A percentile compares a stretch with the other conserved stretches of the same genome.
phyloP scores from a whole-genome alignment of 2,888 invertebrate genomes.

The Gnatocerus cornutus region DNA sequence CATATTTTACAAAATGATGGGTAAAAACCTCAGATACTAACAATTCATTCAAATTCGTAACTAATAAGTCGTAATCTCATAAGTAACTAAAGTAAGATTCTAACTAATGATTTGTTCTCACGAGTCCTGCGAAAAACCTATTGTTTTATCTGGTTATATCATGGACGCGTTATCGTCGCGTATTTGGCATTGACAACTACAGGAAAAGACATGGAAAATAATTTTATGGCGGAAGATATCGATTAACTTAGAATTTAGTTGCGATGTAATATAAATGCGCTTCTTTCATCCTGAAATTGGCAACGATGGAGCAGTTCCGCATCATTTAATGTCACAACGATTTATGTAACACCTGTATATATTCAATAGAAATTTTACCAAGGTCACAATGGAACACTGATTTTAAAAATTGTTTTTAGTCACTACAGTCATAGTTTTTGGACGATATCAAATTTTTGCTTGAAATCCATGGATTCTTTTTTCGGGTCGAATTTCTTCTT shows the following conservation, averaged over 20 bases:
- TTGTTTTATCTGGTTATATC: conserved; percentile 39
- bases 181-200: conserved; percentile 38
- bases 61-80: conserved; percentile 53
- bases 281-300: conserved; percentile 15
- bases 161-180: conserved; percentile 27
- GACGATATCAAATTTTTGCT: conserved; percentile 94
- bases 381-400: conserved; percentile 50
- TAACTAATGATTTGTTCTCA: conserved; percentile 34
- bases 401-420: conserved; percentile 22
- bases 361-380: conserved; percentile 53
- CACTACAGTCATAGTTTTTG: conserved; percentile 83
- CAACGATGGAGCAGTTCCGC: conserved; percentile 44
- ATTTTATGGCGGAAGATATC: neutral
- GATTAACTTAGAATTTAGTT: neutral
- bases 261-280: conserved; percentile 5
- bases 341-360: conserved; percentile 52
- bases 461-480: conserved; percentile 91
- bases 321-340: conserved; percentile 49
- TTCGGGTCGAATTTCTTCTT: conserved; percentile 94
- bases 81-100: conserved; percentile 44
- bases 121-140: conserved; percentile 23
- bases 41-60: conserved; percentile 35
- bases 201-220: conserved; percentile 25
- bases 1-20: conserved; percentile 47
- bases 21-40: conserved; percentile 5